Conservation (phyloP, 1,140 invertebrate species). For the Calycopis cecrops region DNA sequence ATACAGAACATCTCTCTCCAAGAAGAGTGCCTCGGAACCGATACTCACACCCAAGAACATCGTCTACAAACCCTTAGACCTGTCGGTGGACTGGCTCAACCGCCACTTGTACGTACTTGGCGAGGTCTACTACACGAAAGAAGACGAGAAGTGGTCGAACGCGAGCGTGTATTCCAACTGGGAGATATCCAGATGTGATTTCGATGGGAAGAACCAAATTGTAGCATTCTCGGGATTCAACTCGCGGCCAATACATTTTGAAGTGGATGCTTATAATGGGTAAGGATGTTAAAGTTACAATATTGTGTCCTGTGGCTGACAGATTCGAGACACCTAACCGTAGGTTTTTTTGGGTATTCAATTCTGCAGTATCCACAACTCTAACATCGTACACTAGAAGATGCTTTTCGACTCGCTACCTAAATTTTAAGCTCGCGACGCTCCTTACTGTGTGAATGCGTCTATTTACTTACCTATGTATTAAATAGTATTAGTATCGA, state of each 20-base stretch:
- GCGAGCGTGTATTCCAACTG: constrained; percentile 67
- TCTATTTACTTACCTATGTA: too few species aligned
- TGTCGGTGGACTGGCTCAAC: constrained; percentile 93
- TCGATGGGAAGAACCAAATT: constrained; percentile 81
- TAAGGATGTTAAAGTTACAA: constrained; percentile 56
- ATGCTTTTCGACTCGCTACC: too few species aligned
- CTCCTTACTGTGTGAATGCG: too few species aligned
- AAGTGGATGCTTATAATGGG: constrained; percentile 95
- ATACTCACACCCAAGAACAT: constrained; percentile 77
- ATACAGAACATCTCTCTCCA: constrained; percentile 66
- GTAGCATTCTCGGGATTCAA: constrained; percentile 81
- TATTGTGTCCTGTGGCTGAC: background rate
- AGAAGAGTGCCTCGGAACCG: constrained; percentile 55
- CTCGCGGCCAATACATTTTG: constrained; percentile 83
- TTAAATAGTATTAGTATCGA: too few species aligned
- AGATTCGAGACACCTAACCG: too few species aligned
- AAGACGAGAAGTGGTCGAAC: constrained; percentile 37
- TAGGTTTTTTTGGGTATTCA: too few species aligned
- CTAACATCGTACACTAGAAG: too few species aligned
- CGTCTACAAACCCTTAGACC: constrained; percentile 77
- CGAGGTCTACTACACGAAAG: constrained; percentile 75
- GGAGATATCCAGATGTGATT: constrained; percentile 84
- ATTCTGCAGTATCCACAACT: too few species aligned
- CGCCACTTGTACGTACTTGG: constrained; percentile 87
- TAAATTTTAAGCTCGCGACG: too few species aligned